Percentiles rank a stretch among this genome's conserved stretches.
These are phyloP conservation scores for Danionella dracula DNA, from an alignment of 2,797 vertebrate genomes.

Conservation along the genomic window DNA sequence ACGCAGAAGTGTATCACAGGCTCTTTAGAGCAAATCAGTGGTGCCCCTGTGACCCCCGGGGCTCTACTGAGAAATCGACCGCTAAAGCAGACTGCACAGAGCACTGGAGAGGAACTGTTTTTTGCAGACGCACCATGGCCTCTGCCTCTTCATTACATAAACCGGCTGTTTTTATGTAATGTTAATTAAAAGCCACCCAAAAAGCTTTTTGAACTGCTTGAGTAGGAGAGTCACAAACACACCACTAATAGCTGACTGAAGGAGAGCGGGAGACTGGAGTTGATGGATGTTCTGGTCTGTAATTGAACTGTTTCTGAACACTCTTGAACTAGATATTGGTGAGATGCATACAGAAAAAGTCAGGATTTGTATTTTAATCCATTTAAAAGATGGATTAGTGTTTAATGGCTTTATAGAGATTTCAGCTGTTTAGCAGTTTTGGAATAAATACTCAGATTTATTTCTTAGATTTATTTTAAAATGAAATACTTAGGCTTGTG, in stretches of 20 bases:
- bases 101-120: not conserved
- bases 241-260: conserved; percentile 46
- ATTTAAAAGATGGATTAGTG: too few relatives aligned
- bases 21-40: conserved; percentile 8
- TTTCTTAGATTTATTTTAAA: too few relatives aligned
- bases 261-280: not conserved
- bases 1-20: not conserved
- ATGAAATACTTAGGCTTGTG: too few relatives aligned
- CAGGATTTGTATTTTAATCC: too few relatives aligned
- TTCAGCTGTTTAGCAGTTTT: too few relatives aligned
- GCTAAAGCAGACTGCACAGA: not conserved
- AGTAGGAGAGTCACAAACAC: conserved; percentile 17
- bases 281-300: not conserved
- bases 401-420: too few relatives aligned
- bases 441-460: too few relatives aligned
- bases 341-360: too few relatives aligned
- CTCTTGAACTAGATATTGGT: too few relatives aligned
- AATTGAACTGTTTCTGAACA: not conserved
- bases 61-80: conserved; percentile 5
- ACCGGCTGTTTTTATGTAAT: conserved; percentile 25
- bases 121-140: not conserved
- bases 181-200: conserved; percentile 21
- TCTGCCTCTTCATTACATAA: conserved; percentile 37
- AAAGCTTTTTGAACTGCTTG: conserved; percentile 27
- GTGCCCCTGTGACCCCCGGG: conserved; percentile 1